Evolutionary conservation across 2,113 vertebrate genomes (phyloP).

Genomic region (Turnix velox): DNA sequence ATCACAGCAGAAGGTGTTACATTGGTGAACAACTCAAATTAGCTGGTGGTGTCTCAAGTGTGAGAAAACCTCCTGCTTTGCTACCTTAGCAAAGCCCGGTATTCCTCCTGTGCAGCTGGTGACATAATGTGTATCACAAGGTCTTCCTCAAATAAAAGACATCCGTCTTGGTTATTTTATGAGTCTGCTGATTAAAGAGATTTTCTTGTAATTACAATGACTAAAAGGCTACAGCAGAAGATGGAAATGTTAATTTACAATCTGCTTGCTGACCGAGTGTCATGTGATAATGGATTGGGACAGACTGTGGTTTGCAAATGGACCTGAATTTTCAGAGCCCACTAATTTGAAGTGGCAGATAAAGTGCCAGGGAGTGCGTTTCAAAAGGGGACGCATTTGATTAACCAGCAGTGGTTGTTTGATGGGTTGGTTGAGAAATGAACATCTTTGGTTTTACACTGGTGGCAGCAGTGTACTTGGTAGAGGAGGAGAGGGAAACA

Average conservation of each 20-base stretch:
- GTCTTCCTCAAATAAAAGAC: slow-evolving; percentile 61
- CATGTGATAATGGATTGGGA: slow-evolving; percentile 54
- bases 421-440: background rate
- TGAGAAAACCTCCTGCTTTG: background rate
- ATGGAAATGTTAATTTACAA: slow-evolving; percentile 67
- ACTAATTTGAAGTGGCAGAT: slow-evolving; percentile 46
- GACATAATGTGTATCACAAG: slow-evolving; percentile 22
- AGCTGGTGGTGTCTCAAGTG: background rate
- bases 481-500: background rate
- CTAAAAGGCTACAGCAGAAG: slow-evolving; percentile 35
- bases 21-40: background rate
- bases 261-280: slow-evolving; percentile 62
- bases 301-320: slow-evolving; percentile 33
- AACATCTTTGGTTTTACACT: background rate
- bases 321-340: background rate
- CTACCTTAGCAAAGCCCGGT: background rate
- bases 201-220: slow-evolving; percentile 58
- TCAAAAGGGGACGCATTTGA: background rate
- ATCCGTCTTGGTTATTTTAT: slow-evolving; percentile 60
- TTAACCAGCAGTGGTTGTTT: background rate
- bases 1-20: background rate
- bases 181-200: slow-evolving; percentile 59
- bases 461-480: rapidly evolving
- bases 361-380: background rate
- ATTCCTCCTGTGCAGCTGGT: slow-evolving; percentile 5